phyloP scores from a whole-genome alignment of 2,797 vertebrate genomes.

The Melanotaenia maccullochi region DNA sequence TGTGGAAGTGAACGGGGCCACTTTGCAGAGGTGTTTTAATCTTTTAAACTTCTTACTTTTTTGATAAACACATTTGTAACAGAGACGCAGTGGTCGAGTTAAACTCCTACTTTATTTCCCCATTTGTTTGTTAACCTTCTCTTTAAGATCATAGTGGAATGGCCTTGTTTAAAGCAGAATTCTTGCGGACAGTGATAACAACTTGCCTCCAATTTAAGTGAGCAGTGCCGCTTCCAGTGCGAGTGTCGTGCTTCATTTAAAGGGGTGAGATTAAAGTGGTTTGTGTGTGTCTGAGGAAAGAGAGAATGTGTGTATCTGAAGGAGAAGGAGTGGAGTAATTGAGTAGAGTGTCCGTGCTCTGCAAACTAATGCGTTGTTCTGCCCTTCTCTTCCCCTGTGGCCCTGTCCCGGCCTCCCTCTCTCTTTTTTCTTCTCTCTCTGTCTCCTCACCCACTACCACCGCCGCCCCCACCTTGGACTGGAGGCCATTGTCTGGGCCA shows the following conservation, averaged over 20 bases:
- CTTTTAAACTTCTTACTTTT: background rate
- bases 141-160: conserved; percentile 3
- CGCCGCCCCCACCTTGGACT: conserved; percentile 69
- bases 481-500: conserved; percentile 78
- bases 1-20: background rate
- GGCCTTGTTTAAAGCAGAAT: background rate
- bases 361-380: conserved; percentile 79
- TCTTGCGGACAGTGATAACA: conserved; percentile 27
- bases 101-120: background rate
- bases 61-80: background rate
- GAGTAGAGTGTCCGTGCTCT: conserved; percentile 79
- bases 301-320: conserved; percentile 18
- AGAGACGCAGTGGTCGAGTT: background rate
- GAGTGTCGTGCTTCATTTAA: conserved; percentile 67
- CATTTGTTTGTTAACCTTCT: conserved; percentile 17
- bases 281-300: conserved; percentile 31
- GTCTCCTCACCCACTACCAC: conserved; percentile 21
- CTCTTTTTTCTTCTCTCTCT: conserved; percentile 36
- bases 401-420: conserved; percentile 65
- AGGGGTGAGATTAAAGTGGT: conserved; percentile 69
- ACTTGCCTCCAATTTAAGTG: conserved; percentile 51
- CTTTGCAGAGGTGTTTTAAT: background rate
- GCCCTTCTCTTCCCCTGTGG: conserved; percentile 77
- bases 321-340: conserved; percentile 73
- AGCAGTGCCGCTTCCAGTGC: conserved; percentile 49